Base-by-base conservation (phyloP, 2,113 vertebrate species). In the Poicephalus gulielmi region DNA sequence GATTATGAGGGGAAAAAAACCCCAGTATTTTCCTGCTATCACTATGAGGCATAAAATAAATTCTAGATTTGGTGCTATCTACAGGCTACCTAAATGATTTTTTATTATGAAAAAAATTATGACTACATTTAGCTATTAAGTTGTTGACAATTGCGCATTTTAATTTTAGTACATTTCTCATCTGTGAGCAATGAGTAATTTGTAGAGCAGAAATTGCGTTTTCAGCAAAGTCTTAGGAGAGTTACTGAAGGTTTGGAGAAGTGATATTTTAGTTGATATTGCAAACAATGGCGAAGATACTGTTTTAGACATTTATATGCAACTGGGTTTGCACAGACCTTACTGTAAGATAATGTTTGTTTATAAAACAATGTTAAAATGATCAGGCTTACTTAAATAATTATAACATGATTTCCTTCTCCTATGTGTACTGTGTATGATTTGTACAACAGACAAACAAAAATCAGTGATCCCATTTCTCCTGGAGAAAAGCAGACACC, bases 261-360 rank as follows among this genome's bases (percentile, higher is more conserved):
- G 10, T 20, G 9, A 3, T 64, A 70, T 62, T 88, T 94, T 75
- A 68, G 30, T 86, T 19, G 11, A 63, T 70, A 37, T 9, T 10
- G 3, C 1, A 5, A 84, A 81, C 3, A 64, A 1, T 69, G 33
- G 19, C 55, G 8, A 84, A 83, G 0, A 0, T 39, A 71, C 33
- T 35, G 19, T 24, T 83, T 95, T 57, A 87, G 41, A 35, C 17
- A 55, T 82, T 53, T 84, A 59, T n/a, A 62, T 22, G 20, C 41
- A 71, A 74, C 15, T 17, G 33, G 25, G 5, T 71, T 79, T 76
- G 11, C 41, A 93, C 3, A 73, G 35, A 62, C 15, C 15, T 70
- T 55, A 46, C 18, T 68, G 8, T 11, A 53, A 46, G 15, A 17
- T 47, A 66, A 47, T 5, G 23, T 55, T 71, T 67, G 37, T 47